Evolutionary conservation across 2,797 vertebrate genomes (phyloP).

Genomic region (Acomys russatus): DNA sequence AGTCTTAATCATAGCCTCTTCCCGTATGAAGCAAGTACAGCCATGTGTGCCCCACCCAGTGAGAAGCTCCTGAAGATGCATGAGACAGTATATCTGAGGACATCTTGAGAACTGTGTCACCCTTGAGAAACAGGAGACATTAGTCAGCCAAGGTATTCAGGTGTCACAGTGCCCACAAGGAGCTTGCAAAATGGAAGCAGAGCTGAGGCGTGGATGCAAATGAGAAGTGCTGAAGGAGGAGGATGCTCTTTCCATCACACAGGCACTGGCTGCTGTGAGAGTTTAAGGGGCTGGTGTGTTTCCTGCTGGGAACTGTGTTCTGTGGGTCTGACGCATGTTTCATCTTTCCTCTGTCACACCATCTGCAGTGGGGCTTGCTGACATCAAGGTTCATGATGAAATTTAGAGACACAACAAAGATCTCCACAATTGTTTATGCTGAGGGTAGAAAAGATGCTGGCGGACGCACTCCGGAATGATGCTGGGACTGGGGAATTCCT

Average conservation of each 20-base stretch:
- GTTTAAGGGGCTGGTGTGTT: background rate
- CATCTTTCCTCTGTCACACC: background rate
- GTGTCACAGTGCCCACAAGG: background rate
- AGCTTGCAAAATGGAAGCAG: constrained; percentile 22
- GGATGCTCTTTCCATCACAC: fast-evolving
- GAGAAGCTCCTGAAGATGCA: background rate
- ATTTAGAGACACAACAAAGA: constrained; percentile 24
- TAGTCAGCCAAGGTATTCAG: background rate
- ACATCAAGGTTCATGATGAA: background rate
- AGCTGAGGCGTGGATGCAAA: background rate
- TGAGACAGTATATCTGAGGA: background rate
- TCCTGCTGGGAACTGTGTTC: background rate
- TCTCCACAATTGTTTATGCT: background rate
- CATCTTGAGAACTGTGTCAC: background rate
- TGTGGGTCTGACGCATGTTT: background rate
- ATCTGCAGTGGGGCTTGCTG: background rate
- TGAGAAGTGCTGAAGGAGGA: background rate
- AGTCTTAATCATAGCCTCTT: background rate
- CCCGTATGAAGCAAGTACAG: background rate
- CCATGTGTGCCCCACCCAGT: background rate
- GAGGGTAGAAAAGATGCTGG: background rate
- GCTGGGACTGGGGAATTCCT: background rate
- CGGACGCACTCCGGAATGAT: background rate
- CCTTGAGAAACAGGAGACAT: background rate
- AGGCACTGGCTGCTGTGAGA: background rate